phyloP scores from a whole-genome alignment of 2,113 vertebrate genomes.

The Pterophyllum scalare region DNA sequence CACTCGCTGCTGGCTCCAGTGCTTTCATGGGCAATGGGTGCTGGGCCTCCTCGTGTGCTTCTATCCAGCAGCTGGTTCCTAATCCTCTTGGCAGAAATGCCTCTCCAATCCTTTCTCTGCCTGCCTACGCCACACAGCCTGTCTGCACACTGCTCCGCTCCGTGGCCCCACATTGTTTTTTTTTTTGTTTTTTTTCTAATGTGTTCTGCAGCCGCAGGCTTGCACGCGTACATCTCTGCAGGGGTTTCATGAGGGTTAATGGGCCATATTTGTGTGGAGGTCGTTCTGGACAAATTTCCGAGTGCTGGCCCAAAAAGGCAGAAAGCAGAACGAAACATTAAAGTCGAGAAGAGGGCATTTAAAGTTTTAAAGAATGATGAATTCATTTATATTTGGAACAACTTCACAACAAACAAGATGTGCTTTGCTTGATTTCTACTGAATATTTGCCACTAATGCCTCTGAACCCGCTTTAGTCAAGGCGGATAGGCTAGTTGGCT shows the following conservation, averaged over 20 bases:
- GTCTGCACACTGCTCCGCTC: conserved; percentile 44
- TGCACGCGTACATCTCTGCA: background rate
- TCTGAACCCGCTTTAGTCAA: background rate
- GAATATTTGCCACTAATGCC: background rate
- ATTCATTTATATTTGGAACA: background rate
- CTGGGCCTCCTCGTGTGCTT: conserved; percentile 51
- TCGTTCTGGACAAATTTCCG: background rate
- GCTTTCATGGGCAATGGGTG: conserved; percentile 48
- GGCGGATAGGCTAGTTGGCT: background rate
- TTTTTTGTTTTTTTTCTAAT: conserved; percentile 14
- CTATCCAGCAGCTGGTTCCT: conserved; percentile 78
- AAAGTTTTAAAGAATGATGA: background rate
- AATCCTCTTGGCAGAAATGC: conserved; percentile 81
- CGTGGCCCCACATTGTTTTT: conserved; percentile 24
- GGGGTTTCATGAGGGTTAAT: conserved; percentile 10
- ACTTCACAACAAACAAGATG: background rate
- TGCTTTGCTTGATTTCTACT: background rate
- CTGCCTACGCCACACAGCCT: conserved; percentile 54
- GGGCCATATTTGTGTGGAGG: conserved; percentile 18
- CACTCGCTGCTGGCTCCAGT: conserved; percentile 17
- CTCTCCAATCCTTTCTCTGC: conserved; percentile 71
- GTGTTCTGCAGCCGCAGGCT: background rate
- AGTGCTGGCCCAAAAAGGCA: background rate
- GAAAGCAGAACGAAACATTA: background rate
- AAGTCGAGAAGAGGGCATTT: background rate